These are phyloP conservation scores for Numenius phaeopus DNA, from an alignment of 2,797 vertebrate species.

Conservation along the genomic window DNA sequence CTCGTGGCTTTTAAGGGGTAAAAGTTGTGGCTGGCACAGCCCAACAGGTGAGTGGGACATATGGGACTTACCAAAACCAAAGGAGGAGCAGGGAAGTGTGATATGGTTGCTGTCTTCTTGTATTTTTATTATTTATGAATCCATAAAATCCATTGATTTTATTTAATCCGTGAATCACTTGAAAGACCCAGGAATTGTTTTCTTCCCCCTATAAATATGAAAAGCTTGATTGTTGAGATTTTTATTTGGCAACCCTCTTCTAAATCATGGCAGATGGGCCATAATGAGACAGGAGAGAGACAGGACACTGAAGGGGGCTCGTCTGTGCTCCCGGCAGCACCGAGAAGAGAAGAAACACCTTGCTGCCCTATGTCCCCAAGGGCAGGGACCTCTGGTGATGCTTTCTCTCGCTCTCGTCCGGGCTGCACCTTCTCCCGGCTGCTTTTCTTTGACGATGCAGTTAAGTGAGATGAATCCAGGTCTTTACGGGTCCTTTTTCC, in stretches of 20 bases:
- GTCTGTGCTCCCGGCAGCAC: background rate
- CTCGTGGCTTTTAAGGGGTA: accelerated
- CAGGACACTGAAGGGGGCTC: background rate
- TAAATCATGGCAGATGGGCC: background rate
- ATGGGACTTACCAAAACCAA: background rate
- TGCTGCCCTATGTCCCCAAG: accelerated
- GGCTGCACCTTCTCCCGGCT: background rate
- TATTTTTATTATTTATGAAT: background rate
- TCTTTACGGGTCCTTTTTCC: constrained; percentile 70
- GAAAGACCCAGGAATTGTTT: background rate
- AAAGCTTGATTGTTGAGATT: background rate
- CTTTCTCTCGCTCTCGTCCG: background rate
- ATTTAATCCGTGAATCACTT: background rate
- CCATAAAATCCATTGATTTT: background rate
- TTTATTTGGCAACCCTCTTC: background rate
- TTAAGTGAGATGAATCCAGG: constrained; percentile 63
- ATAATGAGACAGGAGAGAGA: background rate
- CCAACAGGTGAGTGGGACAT: accelerated
- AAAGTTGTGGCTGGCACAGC: background rate
- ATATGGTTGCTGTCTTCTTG: background rate
- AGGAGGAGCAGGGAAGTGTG: background rate
- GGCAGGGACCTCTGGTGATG: background rate
- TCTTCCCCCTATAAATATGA: background rate
- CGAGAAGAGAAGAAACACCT: background rate
- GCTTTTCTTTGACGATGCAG: background rate